Percentiles rank a stretch among this genome's conserved stretches.
phyloP scores from a whole-genome alignment of 2,113 vertebrate genomes.

The Tautogolabrus adspersus region DNA sequence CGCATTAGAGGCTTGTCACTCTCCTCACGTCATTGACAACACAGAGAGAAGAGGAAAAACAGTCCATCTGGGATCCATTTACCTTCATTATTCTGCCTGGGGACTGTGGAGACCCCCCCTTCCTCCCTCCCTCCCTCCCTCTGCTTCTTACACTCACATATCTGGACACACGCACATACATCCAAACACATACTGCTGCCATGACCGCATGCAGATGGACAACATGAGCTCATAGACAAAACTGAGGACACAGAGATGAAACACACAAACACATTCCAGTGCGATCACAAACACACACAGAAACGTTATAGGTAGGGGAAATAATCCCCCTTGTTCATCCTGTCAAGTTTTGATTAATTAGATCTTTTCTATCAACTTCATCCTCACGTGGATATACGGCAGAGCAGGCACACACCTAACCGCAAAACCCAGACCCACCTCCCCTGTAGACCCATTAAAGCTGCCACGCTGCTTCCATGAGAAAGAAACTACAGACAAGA shows the following conservation, averaged over 20 bases:
- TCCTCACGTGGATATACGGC: slow-evolving; percentile 5
- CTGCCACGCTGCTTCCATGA: slow-evolving; percentile 60
- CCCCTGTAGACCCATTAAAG: slow-evolving; percentile 81
- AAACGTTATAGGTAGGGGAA: background rate
- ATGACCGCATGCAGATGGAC: slow-evolving; percentile 72
- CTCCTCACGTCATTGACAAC: slow-evolving; percentile 86
- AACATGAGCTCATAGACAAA: slow-evolving; percentile 71
- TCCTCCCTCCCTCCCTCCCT: slow-evolving; percentile 64
- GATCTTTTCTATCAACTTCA: slow-evolving; percentile 23
- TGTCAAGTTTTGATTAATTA: slow-evolving; percentile 12
- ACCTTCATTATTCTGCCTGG: slow-evolving; percentile 84
- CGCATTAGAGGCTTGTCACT: slow-evolving; percentile 85
- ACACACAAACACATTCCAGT: slow-evolving; percentile 44
- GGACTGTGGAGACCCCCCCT: slow-evolving; percentile 76
- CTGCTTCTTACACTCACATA: slow-evolving; percentile 27
- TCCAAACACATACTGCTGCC: slow-evolving; percentile 55
- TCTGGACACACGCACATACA: slow-evolving; percentile 23
- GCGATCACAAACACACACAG: slow-evolving; percentile 3
- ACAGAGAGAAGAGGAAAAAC: slow-evolving; percentile 75
- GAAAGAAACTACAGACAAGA: slow-evolving; percentile 64
- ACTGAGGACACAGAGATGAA: slow-evolving; percentile 57
- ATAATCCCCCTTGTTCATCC: background rate
- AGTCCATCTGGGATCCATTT: slow-evolving; percentile 88
- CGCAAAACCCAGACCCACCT: slow-evolving; percentile 70
- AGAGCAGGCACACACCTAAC: slow-evolving; percentile 37